These are phyloP conservation scores for Siderastrea radians DNA, from an alignment of 92 coral and sea anemone genomes.

Conservation along the genomic window DNA sequence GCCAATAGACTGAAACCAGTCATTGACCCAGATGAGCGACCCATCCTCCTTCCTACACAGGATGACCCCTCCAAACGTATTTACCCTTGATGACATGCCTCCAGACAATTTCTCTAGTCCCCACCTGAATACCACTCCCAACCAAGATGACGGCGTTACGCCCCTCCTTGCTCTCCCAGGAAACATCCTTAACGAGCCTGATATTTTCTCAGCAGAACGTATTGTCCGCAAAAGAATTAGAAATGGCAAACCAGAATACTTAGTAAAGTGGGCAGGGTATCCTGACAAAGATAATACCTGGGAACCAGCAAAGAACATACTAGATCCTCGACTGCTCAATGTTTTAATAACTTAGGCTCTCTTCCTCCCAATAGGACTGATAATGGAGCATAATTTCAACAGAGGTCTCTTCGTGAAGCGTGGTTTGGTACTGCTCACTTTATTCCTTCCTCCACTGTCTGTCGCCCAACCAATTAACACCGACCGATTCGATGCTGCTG, in stretches of 20 bases:
- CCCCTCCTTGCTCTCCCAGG: background rate
- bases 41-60: constrained; percentile 12
- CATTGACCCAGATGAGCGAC: too few relatives aligned
- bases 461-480: background rate
- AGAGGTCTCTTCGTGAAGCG: background rate
- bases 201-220: background rate
- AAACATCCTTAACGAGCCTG: too few relatives aligned
- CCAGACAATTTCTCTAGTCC: constrained; percentile 17
- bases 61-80: background rate
- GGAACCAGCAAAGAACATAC: constrained; percentile 47
- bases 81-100: constrained; percentile 20
- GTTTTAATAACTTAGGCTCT: constrained; percentile 9
- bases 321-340: constrained; percentile 15
- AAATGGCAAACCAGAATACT: constrained; percentile 22
- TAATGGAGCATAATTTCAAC: too few relatives aligned
- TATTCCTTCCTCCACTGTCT: too few relatives aligned
- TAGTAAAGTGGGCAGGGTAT: constrained; percentile 35
- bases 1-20: constrained; percentile 24
- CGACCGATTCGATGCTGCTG: background rate
- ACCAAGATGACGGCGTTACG: too few relatives aligned
- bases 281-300: constrained; percentile 24
- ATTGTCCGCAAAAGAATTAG: background rate
- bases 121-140: background rate
- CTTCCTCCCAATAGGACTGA: background rate
- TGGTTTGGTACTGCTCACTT: background rate